A percentile compares a stretch with the other conserved stretches of the same genome.
These are phyloP conservation scores for Halichoeres trimaculatus DNA, from an alignment of 2,113 vertebrate species.

Conservation along the genomic window DNA sequence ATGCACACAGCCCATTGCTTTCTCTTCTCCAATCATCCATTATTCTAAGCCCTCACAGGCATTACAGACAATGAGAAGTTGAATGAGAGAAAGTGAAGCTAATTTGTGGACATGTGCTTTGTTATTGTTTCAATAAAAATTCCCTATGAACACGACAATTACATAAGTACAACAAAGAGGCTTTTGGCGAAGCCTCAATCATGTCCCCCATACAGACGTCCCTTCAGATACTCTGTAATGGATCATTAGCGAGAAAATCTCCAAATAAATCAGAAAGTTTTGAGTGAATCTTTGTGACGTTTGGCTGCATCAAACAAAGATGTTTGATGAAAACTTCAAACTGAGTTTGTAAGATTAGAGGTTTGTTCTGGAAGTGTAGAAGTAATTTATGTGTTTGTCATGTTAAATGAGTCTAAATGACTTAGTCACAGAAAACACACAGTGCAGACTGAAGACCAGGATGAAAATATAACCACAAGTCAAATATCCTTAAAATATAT, in stretches of 20 bases:
- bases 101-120: slow-evolving; percentile 80
- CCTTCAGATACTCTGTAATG: slow-evolving; percentile 63
- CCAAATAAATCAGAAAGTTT: slow-evolving; percentile 49
- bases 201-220: slow-evolving; percentile 48
- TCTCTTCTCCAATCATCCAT: slow-evolving; percentile 75
- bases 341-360: slow-evolving; percentile 8
- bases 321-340: slow-evolving; percentile 33
- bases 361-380: neutral
- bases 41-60: slow-evolving; percentile 75
- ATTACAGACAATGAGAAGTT: slow-evolving; percentile 74
- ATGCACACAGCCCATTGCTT: slow-evolving; percentile 55
- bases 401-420: neutral
- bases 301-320: slow-evolving; percentile 23
- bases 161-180: slow-evolving; percentile 77
- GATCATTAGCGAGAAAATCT: slow-evolving; percentile 59
- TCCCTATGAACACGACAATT: slow-evolving; percentile 75
- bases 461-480: too few species aligned
- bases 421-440: neutral
- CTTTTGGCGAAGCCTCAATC: slow-evolving; percentile 65
- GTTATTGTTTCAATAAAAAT: slow-evolving; percentile 79
- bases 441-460: neutral
- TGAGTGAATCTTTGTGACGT: slow-evolving; percentile 49
- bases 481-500: too few species aligned
- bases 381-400: neutral
- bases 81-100: slow-evolving; percentile 75